phyloP scores from a whole-genome alignment of 2,797 vertebrate genomes.

The Peromyscus eremicus region DNA sequence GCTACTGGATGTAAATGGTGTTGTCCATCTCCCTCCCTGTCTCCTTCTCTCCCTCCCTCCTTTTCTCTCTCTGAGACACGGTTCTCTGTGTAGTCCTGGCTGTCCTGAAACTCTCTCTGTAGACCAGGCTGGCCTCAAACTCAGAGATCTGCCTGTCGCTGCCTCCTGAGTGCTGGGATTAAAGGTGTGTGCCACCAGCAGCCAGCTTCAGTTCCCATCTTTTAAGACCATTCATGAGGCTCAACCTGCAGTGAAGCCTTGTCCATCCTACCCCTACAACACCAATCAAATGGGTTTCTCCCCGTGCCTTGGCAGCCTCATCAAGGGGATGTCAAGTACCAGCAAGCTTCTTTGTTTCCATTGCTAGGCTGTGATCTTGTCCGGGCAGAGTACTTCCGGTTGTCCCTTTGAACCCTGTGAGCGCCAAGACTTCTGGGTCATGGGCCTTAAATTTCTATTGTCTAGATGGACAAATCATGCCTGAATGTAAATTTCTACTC shows the following conservation, averaged over 20 bases:
- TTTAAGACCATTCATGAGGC: neutral
- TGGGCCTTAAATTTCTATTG: neutral
- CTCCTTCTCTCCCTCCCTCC: no score
- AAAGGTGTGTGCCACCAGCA: rapidly evolving
- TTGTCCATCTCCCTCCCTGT: no score
- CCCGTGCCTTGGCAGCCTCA: neutral
- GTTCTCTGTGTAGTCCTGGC: neutral
- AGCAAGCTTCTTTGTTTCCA: no score
- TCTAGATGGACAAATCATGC: neutral
- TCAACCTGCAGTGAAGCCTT: neutral
- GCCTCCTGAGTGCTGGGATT: neutral
- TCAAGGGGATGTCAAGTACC: neutral
- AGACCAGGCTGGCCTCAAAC: neutral
- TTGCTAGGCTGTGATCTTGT: neutral
- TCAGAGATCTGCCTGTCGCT: neutral
- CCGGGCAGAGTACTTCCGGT: neutral
- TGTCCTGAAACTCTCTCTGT: neutral
- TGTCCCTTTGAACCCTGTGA: neutral
- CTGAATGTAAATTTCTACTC: neutral
- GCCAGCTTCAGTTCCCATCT: neutral
- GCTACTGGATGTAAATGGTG: neutral
- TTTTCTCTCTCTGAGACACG: neutral
- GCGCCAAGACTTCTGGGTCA: no score
- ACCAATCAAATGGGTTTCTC: neutral
- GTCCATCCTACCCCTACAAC: no score